Evolutionary conservation across 2,113 vertebrate species (phyloP), one percentile per base, ranked within the genome.

Genomic region (Cebidichthys violaceus): DNA sequence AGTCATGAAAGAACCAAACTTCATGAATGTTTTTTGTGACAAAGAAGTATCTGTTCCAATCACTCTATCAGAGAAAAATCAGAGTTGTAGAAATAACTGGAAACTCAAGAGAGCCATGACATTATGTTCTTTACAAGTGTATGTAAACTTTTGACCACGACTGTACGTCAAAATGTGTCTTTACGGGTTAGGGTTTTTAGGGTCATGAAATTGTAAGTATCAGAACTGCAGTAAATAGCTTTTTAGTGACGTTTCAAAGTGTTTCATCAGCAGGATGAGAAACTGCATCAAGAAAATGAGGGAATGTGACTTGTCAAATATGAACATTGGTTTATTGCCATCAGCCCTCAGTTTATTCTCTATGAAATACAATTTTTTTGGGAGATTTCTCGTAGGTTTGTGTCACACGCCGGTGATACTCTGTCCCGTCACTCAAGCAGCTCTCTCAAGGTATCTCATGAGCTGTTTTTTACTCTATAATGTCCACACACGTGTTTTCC

Each of bases 401-500:
- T 76, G 41, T 77, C 29, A 52, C 5, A 15, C 39, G 37, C 74
- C 68, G 47, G 22, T 31, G 75, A 79, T 41, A 78, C 27, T 33
- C 43, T 1, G 17, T 52, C 65, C 29, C 67, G 67, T 80, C 84
- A 77, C 43, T 83, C 54, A 62, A 24, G 54, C 29, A 3, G 24
- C 47, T 55, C 43, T 68, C 57, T 71, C 31, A 33, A 14, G 29
- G 31, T 61, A 6, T 60, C 37, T 57, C 33, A 41, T 41, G 52
- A 76, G 73, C 55, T 37, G 31, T n/a, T 57, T 59, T 37, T 15
- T 24, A 9, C 60, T 37, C 65, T 37, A 74, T 57, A n/a, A 33
- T 72, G 37, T 54, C 47, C 69, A 35, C 27, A 74, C 54, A 60
- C 37, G 52, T 41, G 61, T n/a, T 68, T 68, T 27, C 17, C 43